These are phyloP conservation scores for Ceratina australensis DNA, from an alignment of 1,140 invertebrate genomes.

Conservation along the genomic window DNA sequence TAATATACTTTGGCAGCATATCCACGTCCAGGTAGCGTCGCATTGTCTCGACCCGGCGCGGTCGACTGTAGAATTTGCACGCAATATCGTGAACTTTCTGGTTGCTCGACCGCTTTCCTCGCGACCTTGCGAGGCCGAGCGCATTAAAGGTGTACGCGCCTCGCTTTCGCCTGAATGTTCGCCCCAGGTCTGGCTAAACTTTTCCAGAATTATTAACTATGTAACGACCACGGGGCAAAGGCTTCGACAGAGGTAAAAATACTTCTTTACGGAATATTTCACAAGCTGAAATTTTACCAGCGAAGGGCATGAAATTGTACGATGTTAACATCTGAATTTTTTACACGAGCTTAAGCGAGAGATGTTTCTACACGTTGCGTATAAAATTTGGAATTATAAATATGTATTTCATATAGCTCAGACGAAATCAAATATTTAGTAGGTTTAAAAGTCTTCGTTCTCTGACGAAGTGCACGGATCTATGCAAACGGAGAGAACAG, in stretches of 20 bases:
- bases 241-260: neutral
- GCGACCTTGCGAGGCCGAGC: constrained; percentile 51
- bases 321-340: too few species aligned
- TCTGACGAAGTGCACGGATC: neutral
- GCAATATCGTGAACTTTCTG: constrained; percentile 53
- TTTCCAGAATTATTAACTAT: constrained; percentile 27
- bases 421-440: too few species aligned
- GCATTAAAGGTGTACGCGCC: neutral
- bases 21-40: constrained; percentile 19
- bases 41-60: constrained; percentile 32
- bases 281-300: too few species aligned
- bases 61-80: constrained; percentile 47
- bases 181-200: neutral
- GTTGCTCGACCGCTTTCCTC: constrained; percentile 18
- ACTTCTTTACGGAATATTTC: neutral
- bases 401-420: too few species aligned
- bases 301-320: too few species aligned
- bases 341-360: too few species aligned
- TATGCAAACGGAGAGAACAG: neutral
- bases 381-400: too few species aligned
- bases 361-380: too few species aligned
- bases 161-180: constrained; percentile 18
- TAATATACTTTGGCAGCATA: constrained; percentile 24
- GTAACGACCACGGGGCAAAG: neutral
- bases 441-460: neutral